Percentiles rank a stretch among this genome's conserved stretches.
These are phyloP conservation scores for Schrankia costaestrigalis DNA, from an alignment of 2,888 invertebrate species.

Conservation along the genomic window DNA sequence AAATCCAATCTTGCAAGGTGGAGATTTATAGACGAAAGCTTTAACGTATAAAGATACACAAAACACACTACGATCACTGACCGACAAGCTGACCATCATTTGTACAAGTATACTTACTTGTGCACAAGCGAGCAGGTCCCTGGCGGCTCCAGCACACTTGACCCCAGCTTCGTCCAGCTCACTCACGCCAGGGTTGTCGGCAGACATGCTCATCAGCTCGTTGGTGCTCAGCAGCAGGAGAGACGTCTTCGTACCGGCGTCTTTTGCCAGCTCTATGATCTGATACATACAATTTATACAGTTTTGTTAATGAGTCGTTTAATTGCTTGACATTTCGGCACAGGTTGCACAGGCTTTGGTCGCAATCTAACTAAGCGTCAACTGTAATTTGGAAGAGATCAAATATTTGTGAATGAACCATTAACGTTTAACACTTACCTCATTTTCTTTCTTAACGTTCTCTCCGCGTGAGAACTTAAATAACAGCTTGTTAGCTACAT, in stretches of 20 bases:
- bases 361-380: too few relatives aligned
- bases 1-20: too few relatives aligned
- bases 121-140: constrained; percentile 47
- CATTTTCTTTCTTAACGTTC: constrained; percentile 43
- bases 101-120: too few relatives aligned
- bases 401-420: too few relatives aligned
- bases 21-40: too few relatives aligned
- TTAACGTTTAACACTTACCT: constrained; percentile 23
- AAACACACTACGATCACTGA: too few relatives aligned
- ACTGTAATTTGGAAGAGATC: too few relatives aligned
- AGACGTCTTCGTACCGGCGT: constrained; percentile 43
- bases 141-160: constrained; percentile 40
- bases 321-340: neutral
- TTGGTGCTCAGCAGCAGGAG: constrained; percentile 38
- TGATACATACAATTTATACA: constrained; percentile 12
- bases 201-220: constrained; percentile 27
- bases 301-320: neutral
- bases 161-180: constrained; percentile 39
- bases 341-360: too few relatives aligned
- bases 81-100: too few relatives aligned
- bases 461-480: constrained; percentile 46
- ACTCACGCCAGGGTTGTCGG: constrained; percentile 22
- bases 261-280: constrained; percentile 48
- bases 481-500: constrained; percentile 49
- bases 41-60: too few relatives aligned